Conservation (phyloP, 2,888 invertebrate species). For the Arge pagana region DNA sequence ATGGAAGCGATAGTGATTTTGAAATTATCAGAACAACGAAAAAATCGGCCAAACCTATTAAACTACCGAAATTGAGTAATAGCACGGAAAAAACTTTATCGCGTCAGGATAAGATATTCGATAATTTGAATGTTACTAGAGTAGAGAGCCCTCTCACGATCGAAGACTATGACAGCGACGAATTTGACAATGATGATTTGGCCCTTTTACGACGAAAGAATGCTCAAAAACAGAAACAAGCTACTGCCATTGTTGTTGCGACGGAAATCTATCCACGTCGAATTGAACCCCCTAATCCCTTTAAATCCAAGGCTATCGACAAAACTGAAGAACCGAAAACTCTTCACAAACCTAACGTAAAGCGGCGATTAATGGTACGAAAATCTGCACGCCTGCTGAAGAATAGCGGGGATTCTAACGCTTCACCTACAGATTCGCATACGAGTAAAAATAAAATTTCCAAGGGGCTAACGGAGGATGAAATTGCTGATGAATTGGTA, state of each 20-base stretch:
- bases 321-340: slow-evolving; percentile 5
- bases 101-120: slow-evolving; percentile 8
- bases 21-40: neutral
- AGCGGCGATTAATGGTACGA: neutral
- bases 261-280: slow-evolving; percentile 31
- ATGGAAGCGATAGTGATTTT: neutral
- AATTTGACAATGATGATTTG: slow-evolving; percentile 18
- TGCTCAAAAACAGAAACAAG: neutral
- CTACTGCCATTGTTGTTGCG: neutral
- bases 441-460: neutral
- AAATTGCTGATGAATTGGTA: slow-evolving; percentile 29
- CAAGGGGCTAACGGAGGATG: slow-evolving; percentile 22
- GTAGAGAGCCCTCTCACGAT: neutral
- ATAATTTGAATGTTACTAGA: neutral
- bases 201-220: neutral
- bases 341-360: too few species aligned
- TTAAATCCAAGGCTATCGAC: neutral
- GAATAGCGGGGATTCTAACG: neutral
- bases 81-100: neutral
- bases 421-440: neutral
- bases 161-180: slow-evolving; percentile 33
- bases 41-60: neutral
- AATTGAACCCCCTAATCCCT: slow-evolving; percentile 35
- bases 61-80: neutral
- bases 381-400: slow-evolving; percentile 1